phyloP scores from a whole-genome alignment of 2,113 vertebrate genomes.

The Stegostoma tigrinum region DNA sequence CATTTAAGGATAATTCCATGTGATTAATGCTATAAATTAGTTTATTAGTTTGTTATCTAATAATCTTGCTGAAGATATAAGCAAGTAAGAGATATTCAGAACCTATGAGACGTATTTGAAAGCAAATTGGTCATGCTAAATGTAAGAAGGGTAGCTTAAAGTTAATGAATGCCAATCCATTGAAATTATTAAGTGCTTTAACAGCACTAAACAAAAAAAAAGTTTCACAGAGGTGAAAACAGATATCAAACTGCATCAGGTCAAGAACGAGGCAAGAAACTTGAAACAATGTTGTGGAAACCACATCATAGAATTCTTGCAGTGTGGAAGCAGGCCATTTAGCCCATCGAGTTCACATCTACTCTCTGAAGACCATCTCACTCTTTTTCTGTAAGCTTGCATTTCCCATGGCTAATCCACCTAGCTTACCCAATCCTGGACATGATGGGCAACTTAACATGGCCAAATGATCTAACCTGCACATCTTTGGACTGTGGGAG shows the following conservation, averaged over 20 bases:
- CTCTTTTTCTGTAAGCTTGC: too few relatives aligned
- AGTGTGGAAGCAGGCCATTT: too few relatives aligned
- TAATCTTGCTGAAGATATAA: background rate
- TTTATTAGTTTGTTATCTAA: background rate
- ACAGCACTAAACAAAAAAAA: background rate
- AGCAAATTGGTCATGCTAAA: background rate
- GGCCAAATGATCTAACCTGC: too few relatives aligned
- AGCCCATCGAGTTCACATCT: too few relatives aligned
- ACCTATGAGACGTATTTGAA: background rate
- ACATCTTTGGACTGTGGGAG: too few relatives aligned
- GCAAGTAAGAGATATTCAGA: background rate
- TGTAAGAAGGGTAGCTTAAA: background rate
- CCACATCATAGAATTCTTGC: too few relatives aligned
- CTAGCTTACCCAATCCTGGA: too few relatives aligned
- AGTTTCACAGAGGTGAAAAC: background rate
- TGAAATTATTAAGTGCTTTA: background rate
- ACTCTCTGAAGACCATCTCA: too few relatives aligned
- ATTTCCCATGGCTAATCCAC: too few relatives aligned
- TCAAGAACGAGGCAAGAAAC: background rate
- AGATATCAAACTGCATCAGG: background rate
- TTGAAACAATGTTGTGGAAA: background rate
- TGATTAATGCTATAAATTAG: background rate
- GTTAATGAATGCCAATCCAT: background rate
- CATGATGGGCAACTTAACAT: too few relatives aligned
- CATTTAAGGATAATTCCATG: background rate